Conservation (phyloP, 2,113 vertebrate genomes). For the Atrichornis clamosus region DNA sequence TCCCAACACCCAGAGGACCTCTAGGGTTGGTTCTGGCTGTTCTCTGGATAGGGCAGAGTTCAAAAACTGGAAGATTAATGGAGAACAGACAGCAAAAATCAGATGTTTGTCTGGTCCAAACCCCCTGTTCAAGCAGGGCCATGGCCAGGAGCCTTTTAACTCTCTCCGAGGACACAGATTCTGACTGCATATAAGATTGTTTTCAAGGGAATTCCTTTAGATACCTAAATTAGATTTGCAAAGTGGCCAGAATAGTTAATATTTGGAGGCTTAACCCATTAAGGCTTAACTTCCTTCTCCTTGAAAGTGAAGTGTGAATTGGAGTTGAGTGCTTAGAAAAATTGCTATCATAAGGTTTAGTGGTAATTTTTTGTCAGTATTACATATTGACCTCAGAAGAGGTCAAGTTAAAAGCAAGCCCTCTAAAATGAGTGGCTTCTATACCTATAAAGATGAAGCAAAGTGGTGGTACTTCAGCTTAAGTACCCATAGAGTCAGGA, state of each 20-base stretch:
- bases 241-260: neutral
- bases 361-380: neutral
- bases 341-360: neutral
- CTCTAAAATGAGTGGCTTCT: neutral
- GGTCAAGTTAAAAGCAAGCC: neutral
- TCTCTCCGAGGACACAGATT: neutral
- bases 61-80: neutral
- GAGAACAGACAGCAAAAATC: neutral
- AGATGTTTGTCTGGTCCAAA: neutral
- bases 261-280: neutral
- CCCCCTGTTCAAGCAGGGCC: neutral
- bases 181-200: neutral
- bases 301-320: neutral
- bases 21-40: neutral
- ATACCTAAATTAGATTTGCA: neutral
- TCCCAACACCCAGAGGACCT: neutral
- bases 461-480: neutral
- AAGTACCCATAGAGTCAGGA: neutral
- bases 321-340: neutral
- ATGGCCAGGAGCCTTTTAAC: neutral
- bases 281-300: neutral
- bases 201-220: neutral
- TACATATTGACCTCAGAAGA: neutral
- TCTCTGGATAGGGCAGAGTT: neutral
- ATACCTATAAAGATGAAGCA: neutral